phyloP scores from a whole-genome alignment of 2,888 invertebrate genomes.

The Maniola hyperantus region DNA sequence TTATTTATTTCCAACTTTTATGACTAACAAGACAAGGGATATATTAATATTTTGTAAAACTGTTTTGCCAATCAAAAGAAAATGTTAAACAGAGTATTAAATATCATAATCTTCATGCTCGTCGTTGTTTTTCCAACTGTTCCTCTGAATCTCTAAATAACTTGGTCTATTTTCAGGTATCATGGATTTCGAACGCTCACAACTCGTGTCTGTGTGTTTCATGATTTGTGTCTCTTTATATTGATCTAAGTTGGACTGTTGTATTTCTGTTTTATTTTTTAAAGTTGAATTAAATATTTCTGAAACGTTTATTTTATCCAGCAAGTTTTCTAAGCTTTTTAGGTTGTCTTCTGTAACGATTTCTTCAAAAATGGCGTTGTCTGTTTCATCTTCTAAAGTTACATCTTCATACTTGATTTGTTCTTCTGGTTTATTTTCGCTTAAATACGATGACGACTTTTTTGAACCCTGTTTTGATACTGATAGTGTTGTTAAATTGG shows the following conservation, averaged over 20 bases:
- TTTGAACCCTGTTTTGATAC: background rate
- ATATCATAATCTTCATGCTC: conserved; percentile 54
- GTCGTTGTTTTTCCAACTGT: conserved; percentile 55
- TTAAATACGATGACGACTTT: background rate
- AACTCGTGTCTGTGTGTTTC: conserved; percentile 35
- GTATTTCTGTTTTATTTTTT: conserved; percentile 28
- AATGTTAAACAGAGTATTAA: too few species aligned
- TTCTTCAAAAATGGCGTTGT: conserved; percentile 35
- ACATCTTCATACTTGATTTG: conserved; percentile 41
- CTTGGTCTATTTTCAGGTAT: conserved; percentile 52
- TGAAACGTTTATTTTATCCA: conserved; percentile 24
- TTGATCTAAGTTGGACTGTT: conserved; percentile 29
- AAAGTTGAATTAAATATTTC: conserved; percentile 14
- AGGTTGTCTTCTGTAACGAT: conserved; percentile 27
- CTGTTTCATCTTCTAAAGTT: conserved; percentile 46
- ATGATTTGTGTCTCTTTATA: conserved; percentile 40
- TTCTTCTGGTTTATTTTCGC: conserved; percentile 22
- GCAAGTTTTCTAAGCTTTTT: conserved; percentile 32
- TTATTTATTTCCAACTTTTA: background rate
- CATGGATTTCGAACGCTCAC: conserved; percentile 46
- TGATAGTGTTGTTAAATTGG: too few species aligned
- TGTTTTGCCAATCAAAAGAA: background rate
- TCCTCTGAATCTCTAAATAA: conserved; percentile 59
- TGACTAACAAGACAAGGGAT: background rate
- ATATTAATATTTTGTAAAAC: background rate